These are phyloP conservation scores for Furnarius figulus DNA, from an alignment of 2,113 vertebrate species.

Conservation along the genomic window DNA sequence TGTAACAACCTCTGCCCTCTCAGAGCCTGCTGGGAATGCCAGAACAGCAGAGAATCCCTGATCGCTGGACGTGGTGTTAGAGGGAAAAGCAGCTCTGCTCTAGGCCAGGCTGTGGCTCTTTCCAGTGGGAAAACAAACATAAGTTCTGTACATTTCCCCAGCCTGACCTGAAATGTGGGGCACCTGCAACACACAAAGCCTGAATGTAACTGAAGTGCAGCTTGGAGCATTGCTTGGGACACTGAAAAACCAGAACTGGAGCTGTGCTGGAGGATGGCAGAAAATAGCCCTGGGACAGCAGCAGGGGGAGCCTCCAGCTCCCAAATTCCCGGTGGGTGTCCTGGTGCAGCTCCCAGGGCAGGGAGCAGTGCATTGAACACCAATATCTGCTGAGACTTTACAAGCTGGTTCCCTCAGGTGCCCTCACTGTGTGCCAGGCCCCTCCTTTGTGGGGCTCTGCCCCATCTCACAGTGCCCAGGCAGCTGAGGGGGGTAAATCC, in stretches of 20 bases:
- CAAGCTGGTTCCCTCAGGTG: background rate
- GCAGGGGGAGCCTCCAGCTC: background rate
- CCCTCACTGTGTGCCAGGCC: no score
- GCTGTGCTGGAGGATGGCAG: background rate
- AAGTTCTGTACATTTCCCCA: background rate
- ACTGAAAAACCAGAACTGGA: background rate
- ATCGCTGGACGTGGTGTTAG: background rate
- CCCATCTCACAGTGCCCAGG: background rate
- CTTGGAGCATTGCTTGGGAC: background rate
- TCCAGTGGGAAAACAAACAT: background rate
- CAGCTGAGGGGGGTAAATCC: background rate
- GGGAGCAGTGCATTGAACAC: background rate
- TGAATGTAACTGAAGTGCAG: background rate
- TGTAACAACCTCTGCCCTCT: background rate
- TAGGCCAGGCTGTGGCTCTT: background rate
- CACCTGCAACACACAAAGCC: rapidly evolving
- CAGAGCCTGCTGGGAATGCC: background rate
- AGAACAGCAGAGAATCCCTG: background rate
- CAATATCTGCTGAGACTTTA: background rate
- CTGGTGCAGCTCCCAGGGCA: background rate
- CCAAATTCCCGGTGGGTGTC: background rate
- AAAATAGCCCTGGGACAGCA: background rate
- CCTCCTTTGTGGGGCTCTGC: background rate
- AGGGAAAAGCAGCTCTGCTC: background rate
- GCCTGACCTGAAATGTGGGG: background rate